Conservation (phyloP, 1,140 invertebrate genomes). For the Ephestia elutella region DNA sequence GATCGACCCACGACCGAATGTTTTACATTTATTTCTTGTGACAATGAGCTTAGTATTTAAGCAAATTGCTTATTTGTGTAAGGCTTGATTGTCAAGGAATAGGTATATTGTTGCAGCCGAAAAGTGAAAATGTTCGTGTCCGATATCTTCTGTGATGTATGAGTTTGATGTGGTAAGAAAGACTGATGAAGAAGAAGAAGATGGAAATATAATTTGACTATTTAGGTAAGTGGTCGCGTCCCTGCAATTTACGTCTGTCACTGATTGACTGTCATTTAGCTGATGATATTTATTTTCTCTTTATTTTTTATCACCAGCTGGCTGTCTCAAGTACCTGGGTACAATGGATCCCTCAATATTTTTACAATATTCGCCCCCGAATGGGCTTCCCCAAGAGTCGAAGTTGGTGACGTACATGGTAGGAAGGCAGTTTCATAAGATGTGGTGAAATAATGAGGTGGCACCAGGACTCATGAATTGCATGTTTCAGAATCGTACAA, state of each 20-base stretch:
- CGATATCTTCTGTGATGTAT: conserved; percentile 18
- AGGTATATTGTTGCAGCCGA: conserved; percentile 16
- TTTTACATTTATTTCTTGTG: conserved; percentile 17
- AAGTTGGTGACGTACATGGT: conserved; percentile 91
- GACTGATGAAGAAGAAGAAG: conserved; percentile 22
- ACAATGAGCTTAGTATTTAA: conserved; percentile 26
- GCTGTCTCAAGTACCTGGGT: conserved; percentile 11
- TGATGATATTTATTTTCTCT: conserved; percentile 4
- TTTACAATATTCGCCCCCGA: conserved; percentile 75
- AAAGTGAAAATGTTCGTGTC: conserved; percentile 27
- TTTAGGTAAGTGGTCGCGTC: conserved; percentile 13
- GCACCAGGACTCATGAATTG: not conserved
- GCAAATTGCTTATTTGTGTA: conserved; percentile 22
- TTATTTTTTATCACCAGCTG: conserved; percentile 24
- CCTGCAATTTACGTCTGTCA: not conserved
- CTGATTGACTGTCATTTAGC: not conserved
- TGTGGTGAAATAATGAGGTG: not conserved
- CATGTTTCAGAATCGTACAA: conserved; percentile 47
- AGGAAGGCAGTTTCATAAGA: conserved; percentile 25
- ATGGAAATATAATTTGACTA: conserved; percentile 17
- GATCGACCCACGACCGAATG: conserved; percentile 16
- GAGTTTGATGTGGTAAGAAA: conserved; percentile 17
- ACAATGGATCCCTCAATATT: conserved; percentile 60
- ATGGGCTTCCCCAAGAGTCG: conserved; percentile 88
- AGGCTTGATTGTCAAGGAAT: conserved; percentile 28